Base-by-base conservation (phyloP, 2,888 invertebrate genomes). In the Dioctria linearis region DNA sequence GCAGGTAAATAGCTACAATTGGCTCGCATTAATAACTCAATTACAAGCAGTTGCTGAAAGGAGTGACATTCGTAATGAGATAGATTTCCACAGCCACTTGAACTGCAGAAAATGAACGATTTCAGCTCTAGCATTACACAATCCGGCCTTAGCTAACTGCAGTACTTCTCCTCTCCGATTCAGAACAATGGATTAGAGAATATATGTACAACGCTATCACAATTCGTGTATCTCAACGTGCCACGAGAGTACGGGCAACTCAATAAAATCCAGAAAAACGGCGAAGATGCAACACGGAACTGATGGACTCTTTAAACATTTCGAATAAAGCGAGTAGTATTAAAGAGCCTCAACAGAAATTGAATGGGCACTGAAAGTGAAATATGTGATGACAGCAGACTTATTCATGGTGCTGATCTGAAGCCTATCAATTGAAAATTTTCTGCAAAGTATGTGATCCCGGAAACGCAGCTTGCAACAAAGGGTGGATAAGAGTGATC, bases 311-410 rank as follows among this genome's bases (percentile, higher is more conserved):
- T 25, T 25, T n/a, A 54, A 11, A 54, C 54, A 46, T 46, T 54
- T 25, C 25, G 25, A 25, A 25, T 25, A 25, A 25, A 25, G 25
- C 25, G 25, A 25, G 25, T 25, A 25, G 25, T 25, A 25, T 25
- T 66, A 13, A 65, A 65, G 65, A 40, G 51, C 9, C 54, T 54
- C 69, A 25, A 39, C 49, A 6, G 59, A 57, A 59, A 59, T 42
- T 73, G 73, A 73, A 73, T 73, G 73, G 73, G 73, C 57, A 73
- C 25, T 73, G 57, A 73, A 73, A 57, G 73, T 73, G 57, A 73
- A 57, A 73, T 73, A 73, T 73, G 57, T 57, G 73, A 73, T 73
- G 59, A 42, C 42, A 13, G 51, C 8, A 51, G 39, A 61, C 8
- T 61, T 61, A 61, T 61, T 61, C 61, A 61, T 11, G n/a, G 37